These are phyloP conservation scores for Artibeus lituratus DNA, from an alignment of 2,797 vertebrate species.

Conservation along the genomic window DNA sequence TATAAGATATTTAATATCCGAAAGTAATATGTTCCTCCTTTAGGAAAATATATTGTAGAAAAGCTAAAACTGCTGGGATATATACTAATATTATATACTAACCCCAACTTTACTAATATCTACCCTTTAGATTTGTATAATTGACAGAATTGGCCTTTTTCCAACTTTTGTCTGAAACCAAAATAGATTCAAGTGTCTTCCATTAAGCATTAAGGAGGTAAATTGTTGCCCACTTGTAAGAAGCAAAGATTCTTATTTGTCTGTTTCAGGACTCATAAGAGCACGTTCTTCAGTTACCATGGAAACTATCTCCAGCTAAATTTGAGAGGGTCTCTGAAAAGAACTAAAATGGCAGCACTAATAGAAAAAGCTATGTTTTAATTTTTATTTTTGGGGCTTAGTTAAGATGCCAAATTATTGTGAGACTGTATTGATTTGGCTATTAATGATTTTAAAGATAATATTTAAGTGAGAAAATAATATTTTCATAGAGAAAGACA, in stretches of 20 bases:
- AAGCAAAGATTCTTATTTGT: constrained; percentile 76
- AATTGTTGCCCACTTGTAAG: constrained; percentile 75
- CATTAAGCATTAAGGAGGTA: constrained; percentile 61
- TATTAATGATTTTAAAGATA: constrained; percentile 13
- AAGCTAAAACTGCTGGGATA: background rate
- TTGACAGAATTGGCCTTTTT: background rate
- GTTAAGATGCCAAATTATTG: constrained; percentile 56
- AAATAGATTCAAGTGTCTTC: constrained; percentile 60
- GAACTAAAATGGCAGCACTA: constrained; percentile 72
- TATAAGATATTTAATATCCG: background rate
- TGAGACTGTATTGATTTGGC: constrained; percentile 48
- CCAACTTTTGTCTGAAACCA: constrained; percentile 41
- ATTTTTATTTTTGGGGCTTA: background rate
- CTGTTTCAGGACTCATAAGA: constrained; percentile 78
- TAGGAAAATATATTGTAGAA: constrained; percentile 1
- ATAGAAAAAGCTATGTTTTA: constrained; percentile 68
- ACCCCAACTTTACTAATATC: background rate
- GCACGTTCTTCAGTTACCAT: constrained; percentile 80
- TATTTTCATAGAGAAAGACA: background rate
- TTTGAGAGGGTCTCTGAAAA: constrained; percentile 67
- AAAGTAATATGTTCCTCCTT: background rate
- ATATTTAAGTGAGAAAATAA: background rate
- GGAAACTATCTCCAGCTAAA: constrained; percentile 78
- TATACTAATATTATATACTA: background rate
- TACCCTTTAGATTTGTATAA: background rate